Evolutionary conservation across 2,888 invertebrate species (phyloP).

Genomic region (Drosophila setosimentum): DNA sequence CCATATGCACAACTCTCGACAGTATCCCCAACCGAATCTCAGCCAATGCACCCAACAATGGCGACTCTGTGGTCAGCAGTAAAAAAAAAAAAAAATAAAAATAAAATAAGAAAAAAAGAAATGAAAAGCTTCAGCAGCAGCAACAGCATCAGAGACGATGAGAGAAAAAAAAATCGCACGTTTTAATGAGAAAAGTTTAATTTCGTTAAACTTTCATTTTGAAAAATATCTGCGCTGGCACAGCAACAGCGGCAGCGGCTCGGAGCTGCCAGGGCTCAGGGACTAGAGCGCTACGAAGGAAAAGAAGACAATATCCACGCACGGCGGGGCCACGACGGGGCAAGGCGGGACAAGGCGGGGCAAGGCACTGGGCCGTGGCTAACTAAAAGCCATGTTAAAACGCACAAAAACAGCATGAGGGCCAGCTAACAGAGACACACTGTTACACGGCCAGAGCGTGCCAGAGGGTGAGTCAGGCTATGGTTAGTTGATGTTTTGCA

Average conservation of each 20-base stretch:
- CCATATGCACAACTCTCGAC: conserved; percentile 71
- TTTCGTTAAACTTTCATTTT: conserved; percentile 83
- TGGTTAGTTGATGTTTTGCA: conserved; percentile 3
- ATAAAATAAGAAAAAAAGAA: conserved; percentile 29
- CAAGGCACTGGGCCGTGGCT: conserved; percentile 53
- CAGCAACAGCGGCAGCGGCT: conserved; percentile 33
- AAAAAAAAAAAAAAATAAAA: conserved; percentile 48
- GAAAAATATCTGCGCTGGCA: conserved; percentile 74
- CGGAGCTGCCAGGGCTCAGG: conserved; percentile 19
- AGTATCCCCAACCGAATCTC: conserved; percentile 61
- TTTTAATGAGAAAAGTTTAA: conserved; percentile 85
- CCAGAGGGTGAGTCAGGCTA: not conserved
- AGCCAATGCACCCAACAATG: conserved; percentile 59
- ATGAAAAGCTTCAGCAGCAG: conserved; percentile 24
- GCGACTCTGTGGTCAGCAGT: conserved; percentile 70
- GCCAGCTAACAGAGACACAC: conserved; percentile 30
- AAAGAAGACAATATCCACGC: conserved; percentile 42
- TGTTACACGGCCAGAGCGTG: conserved; percentile 2
- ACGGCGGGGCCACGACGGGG: not conserved
- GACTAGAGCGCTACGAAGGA: conserved; percentile 15
- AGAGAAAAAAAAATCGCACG: conserved; percentile 71
- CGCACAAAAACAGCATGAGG: conserved; percentile 59
- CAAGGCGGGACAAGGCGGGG: not conserved
- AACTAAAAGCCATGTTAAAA: conserved; percentile 74
- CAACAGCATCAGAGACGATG: conserved; percentile 15